phyloP scores from a whole-genome alignment of 2,888 invertebrate species.

The Tribolium freemani region DNA sequence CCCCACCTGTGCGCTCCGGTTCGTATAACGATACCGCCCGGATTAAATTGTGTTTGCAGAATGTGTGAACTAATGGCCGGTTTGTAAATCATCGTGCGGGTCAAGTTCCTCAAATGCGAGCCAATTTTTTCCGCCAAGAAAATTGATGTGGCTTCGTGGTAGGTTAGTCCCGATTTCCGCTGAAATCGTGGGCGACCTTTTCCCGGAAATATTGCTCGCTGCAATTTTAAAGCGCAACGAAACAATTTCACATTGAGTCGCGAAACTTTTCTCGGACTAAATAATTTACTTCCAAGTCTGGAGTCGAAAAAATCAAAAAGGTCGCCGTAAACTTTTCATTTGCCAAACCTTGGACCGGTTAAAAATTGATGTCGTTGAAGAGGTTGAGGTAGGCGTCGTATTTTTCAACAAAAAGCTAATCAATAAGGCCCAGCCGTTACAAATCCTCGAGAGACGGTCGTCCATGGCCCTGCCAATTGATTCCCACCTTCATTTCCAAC shows the following conservation, averaged over 20 bases:
- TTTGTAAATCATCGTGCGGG: conserved; percentile 32
- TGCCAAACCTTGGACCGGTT: background rate
- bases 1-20: conserved; percentile 34
- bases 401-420: conserved; percentile 18
- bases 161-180: conserved; percentile 17
- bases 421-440: conserved; percentile 15
- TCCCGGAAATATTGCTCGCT: background rate
- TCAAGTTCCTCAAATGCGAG: conserved; percentile 17
- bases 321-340: background rate
- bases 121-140: conserved; percentile 27
- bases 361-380: conserved; percentile 9
- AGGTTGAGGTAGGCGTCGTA: conserved; percentile 5
- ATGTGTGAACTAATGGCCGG: conserved; percentile 28
- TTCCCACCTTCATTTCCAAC: conserved; percentile 20
- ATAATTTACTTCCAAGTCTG: background rate
- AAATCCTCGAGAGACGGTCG: conserved; percentile 4
- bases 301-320: background rate
- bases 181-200: conserved; percentile 19
- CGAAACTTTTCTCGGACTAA: background rate
- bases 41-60: conserved; percentile 31
- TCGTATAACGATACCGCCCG: conserved; percentile 21
- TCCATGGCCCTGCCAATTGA: conserved; percentile 14
- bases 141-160: conserved; percentile 29
- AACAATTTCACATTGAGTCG: background rate
- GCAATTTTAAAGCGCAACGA: background rate